Conservation (phyloP, 2,113 vertebrate genomes). For the Lepidiolamprologus cunningtoni region DNA sequence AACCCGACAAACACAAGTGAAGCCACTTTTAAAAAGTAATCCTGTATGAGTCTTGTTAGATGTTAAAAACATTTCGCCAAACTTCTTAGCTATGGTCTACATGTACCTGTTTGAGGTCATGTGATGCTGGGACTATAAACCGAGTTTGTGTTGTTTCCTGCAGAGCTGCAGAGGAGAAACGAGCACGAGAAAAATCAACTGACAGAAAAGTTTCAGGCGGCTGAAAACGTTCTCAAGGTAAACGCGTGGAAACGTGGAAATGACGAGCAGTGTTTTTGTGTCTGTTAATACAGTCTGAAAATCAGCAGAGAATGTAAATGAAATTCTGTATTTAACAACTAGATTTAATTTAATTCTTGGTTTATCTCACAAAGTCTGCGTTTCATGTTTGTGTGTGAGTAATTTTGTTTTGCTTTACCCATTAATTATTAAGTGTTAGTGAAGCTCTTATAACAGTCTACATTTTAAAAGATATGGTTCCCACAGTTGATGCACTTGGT, state of each 20-base stretch:
- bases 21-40: not conserved
- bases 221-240: slow-evolving; percentile 53
- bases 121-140: not conserved
- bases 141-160: not conserved
- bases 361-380: not conserved
- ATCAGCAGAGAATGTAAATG: not conserved
- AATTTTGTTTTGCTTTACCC: not conserved
- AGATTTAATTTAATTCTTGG: not conserved
- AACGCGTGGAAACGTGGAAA: not conserved
- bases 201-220: slow-evolving; percentile 56
- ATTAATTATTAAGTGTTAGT: not conserved
- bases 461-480: not conserved
- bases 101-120: not conserved
- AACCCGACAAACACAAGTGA: not conserved
- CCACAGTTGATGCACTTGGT: not conserved
- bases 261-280: not conserved
- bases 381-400: not conserved
- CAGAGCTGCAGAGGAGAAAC: slow-evolving; percentile 60
- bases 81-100: not conserved
- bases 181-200: slow-evolving; percentile 71
- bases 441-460: not conserved
- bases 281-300: not conserved
- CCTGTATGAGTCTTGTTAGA: not conserved
- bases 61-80: not conserved
- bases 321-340: not conserved